These are phyloP conservation scores for Physeter macrocephalus DNA, from an alignment of 2,113 vertebrate species.

Conservation along the genomic window DNA sequence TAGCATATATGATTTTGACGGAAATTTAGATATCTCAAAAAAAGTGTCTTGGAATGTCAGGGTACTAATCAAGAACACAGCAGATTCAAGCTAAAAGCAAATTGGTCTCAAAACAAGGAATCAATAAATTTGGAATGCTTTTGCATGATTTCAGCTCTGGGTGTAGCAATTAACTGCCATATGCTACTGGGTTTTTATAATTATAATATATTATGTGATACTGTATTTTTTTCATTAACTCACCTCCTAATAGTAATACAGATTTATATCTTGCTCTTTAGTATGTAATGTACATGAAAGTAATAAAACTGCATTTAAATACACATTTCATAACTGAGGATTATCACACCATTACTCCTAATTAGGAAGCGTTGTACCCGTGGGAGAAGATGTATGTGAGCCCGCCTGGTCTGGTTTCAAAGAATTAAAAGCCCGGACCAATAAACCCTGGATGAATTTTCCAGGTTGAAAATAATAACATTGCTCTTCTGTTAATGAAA, in stretches of 20 bases:
- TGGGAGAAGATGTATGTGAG: rapidly evolving
- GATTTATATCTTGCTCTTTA: not conserved
- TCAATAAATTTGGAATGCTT: not conserved
- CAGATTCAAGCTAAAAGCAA: not conserved
- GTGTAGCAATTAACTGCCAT: not conserved
- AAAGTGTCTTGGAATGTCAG: not conserved
- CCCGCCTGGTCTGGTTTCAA: not conserved
- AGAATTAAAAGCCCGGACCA: rapidly evolving
- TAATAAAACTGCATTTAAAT: conserved; percentile 20
- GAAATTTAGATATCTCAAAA: not conserved
- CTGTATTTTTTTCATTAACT: conserved; percentile 2
- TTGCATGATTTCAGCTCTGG: not conserved
- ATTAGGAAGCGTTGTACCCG: rapidly evolving
- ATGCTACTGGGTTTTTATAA: not conserved
- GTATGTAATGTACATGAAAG: not conserved
- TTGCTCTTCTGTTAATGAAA: not conserved
- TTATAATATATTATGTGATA: not conserved
- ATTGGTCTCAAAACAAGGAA: not conserved
- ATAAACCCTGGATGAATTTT: not conserved
- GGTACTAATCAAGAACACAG: not conserved
- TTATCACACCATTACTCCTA: not conserved
- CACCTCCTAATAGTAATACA: not conserved
- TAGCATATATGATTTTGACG: not conserved
- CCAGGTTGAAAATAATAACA: not conserved
- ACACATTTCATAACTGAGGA: not conserved